Base-by-base conservation (phyloP, 2,113 vertebrate species). In the Hystrix brachyura region DNA sequence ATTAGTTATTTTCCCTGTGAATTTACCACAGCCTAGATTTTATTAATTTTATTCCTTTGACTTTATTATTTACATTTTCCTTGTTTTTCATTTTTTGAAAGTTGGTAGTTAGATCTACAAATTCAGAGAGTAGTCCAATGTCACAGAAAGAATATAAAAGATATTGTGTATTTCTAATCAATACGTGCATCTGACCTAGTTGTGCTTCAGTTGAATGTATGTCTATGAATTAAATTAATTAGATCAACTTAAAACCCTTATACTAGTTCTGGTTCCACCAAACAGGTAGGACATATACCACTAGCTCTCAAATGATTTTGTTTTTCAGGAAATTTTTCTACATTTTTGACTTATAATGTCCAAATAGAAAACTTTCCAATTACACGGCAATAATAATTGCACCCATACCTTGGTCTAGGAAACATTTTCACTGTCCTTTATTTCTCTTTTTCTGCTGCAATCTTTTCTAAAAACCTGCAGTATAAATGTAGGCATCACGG, bases 261-360 rank as follows among this genome's bases (percentile, higher is more conserved):
- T 64, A 81, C 29, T 91, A 27, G 5, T 59, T 4, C 2, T 15
- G 62, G 89, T 51, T 78, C 53, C 34, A 71, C 4, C 19, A 11
- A 67, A 74, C 43, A 83, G 43, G 17, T 84, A 46, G 97, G 84
- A 87, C 64, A 89, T 34, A 12, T 81, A 76, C 29, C n/a, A 59
- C 43, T 76, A n/a, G 19, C n/a, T 71, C 0, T 89, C 78, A 62
- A 71, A 53, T 15, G 19, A 11, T 62, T 76, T 90, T 38, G 38
- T 17, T 0, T 81, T 4, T n/a, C 38, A 25, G 38, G 1, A 81
- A 81, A 51, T 72, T 72, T 51, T 3, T 3, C 13, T 15, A 43
- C 4, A 1, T n/a, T 69, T 94, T 85, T 91, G 38, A 0, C 0
- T 80, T 23, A 18, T 23, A 76, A 87, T 48, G 19, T 0, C 29